Base-by-base conservation (phyloP, 2,113 vertebrate species). In the Micronycteris hirsuta region DNA sequence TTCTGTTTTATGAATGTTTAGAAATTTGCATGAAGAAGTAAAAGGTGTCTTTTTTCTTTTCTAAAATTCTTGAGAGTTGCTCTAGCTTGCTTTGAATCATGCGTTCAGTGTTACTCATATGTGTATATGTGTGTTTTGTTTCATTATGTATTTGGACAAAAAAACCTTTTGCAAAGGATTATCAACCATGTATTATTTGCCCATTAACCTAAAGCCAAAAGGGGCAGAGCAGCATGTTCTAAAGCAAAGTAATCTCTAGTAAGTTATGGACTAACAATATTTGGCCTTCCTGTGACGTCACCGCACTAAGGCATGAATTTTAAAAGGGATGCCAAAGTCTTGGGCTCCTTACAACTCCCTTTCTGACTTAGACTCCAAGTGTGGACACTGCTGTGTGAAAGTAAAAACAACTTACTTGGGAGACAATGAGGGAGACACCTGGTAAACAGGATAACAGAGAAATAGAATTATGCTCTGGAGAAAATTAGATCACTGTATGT, bases 191-290 rank as follows among this genome's bases (percentile, higher is more conserved):
- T 95, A 56, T 91, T 91, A 91, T 96, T 88, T 96, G 8, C 38
- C 82, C 63, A 45, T 95, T 94, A 95, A 89, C 56, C 61, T 67
- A 89, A 94, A 89, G 68, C 24, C 73, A 86, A 92, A 91, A 92
- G 82, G 22, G 70, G 36, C 38, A 93, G 16, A 94, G n/a, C 86
- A 89, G 88, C 77, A 52, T 91, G 82, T 38, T 93, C 49, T 80
- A 86, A 95, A 92, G 54, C 81, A 85, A 78, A 86, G 77, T 54
- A 43, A 93, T 61, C 33, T 74, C 73, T 43, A 91, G 61, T 26
- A 95, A 95, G 97, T 95, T 86, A 70, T 38, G 63, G n/a, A 86
- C 31, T 74, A 95, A 86, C 36, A 58, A n/a, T 86, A 91, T 80
- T 70, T 84, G 47, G 77, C 67, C 93, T 91, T 78, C 58, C 87